These are phyloP conservation scores for Notarius lentiginosus DNA, from an alignment of 2,113 vertebrate genomes.

Conservation along the genomic window DNA sequence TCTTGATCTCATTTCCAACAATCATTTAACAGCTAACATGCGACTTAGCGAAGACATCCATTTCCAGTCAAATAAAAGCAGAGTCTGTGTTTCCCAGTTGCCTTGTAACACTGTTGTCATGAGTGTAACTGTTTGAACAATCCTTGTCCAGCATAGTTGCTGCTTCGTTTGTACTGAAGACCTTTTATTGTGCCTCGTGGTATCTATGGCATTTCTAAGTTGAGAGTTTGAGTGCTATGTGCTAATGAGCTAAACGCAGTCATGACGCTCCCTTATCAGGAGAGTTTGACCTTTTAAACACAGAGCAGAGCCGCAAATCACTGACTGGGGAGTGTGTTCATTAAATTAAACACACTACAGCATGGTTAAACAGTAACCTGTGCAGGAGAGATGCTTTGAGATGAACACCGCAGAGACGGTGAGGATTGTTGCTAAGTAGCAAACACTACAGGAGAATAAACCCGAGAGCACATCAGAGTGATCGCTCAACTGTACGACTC, in stretches of 20 bases:
- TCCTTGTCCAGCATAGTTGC: neutral
- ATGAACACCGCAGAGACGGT: neutral
- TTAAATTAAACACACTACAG: constrained; percentile 9
- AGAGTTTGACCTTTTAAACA: constrained; percentile 23
- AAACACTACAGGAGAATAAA: neutral
- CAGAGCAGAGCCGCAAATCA: neutral
- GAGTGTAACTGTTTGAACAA: neutral
- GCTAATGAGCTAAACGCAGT: constrained; percentile 24
- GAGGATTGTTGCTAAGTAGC: constrained; percentile 2
- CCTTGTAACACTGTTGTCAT: neutral
- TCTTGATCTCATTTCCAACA: neutral
- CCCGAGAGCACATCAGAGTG: neutral
- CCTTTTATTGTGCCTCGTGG: neutral
- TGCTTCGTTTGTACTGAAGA: neutral
- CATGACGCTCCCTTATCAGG: neutral
- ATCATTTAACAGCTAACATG: neutral
- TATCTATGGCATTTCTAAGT: constrained; percentile 24
- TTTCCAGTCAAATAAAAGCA: constrained; percentile 26
- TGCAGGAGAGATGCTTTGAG: neutral
- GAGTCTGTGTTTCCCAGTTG: constrained; percentile 3
- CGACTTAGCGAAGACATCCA: neutral
- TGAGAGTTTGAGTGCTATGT: neutral
- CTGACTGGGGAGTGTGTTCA: neutral
- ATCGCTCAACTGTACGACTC: neutral
- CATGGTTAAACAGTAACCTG: constrained; percentile 24